Conservation (phyloP, 2,888 invertebrate genomes). For the Aleiodes leptofemur region DNA sequence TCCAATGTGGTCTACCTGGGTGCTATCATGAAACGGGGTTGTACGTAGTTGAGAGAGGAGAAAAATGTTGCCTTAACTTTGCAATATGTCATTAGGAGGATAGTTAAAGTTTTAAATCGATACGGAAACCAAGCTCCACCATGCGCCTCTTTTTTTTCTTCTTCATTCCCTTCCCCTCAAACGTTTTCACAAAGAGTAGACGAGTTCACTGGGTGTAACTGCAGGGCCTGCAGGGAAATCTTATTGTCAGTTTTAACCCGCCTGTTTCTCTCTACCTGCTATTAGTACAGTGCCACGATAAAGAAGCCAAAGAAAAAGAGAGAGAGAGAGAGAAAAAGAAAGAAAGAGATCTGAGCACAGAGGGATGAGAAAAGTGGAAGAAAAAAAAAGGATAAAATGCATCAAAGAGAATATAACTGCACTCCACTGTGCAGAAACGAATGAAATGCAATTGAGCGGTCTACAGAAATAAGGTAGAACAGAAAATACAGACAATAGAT, state of each 20-base stretch:
- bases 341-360: not conserved
- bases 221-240: not conserved
- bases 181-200: conserved; percentile 26
- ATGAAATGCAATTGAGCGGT: conserved; percentile 33
- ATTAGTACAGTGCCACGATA: not conserved
- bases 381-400: conserved; percentile 2
- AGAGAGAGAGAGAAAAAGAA: conserved; percentile 9
- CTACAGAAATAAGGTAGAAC: conserved; percentile 34
- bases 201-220: conserved; percentile 48
- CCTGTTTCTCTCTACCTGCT: not conserved
- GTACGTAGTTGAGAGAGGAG: conserved; percentile 34
- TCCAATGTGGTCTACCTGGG: conserved; percentile 5
- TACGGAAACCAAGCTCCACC: conserved; percentile 55
- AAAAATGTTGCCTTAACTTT: conserved; percentile 60
- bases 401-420: conserved; percentile 32
- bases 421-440: not conserved
- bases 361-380: conserved; percentile 6
- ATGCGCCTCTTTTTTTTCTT: conserved; percentile 4
- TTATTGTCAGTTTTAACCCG: conserved; percentile 5
- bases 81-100: conserved; percentile 71
- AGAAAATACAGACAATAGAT: conserved; percentile 52
- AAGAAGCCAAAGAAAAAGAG: not conserved
- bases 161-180: not conserved
- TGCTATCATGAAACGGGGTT: conserved; percentile 12
- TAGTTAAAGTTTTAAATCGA: conserved; percentile 72